Percentiles rank a stretch among this genome's conserved stretches.
phyloP scores from a whole-genome alignment of 2,113 vertebrate species.

The Motacilla tschutschensis region DNA sequence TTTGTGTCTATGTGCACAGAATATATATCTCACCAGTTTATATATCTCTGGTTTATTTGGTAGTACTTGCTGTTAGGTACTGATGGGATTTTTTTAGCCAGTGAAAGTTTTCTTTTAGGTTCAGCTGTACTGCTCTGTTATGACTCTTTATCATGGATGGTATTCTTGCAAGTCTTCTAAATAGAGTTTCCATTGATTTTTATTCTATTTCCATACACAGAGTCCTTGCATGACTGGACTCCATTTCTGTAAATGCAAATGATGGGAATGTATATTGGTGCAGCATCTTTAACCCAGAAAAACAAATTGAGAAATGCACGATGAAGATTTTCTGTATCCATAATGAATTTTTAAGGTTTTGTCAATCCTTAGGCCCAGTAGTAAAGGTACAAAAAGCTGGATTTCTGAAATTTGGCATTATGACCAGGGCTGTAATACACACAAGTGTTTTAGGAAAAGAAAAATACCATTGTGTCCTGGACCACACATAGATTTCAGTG shows the following conservation, averaged over 20 bases:
- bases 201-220: background rate
- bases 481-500: background rate
- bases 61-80: background rate
- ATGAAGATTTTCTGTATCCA: background rate
- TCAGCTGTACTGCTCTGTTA: background rate
- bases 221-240: background rate
- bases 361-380: background rate
- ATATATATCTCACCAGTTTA: background rate
- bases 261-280: background rate
- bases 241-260: constrained; percentile 19
- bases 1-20: background rate
- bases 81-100: background rate
- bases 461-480: background rate
- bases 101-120: background rate
- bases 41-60: background rate
- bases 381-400: background rate
- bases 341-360: background rate
- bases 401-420: background rate
- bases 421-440: background rate
- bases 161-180: background rate
- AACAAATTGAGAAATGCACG: background rate
- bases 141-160: background rate
- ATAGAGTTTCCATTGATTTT: constrained; percentile 30
- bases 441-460: background rate
- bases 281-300: background rate